A percentile compares a stretch with the other conserved stretches of the same genome.
These are phyloP conservation scores for Anolis carolinensis DNA, from an alignment of 2,113 vertebrate genomes.

Conservation along the genomic window DNA sequence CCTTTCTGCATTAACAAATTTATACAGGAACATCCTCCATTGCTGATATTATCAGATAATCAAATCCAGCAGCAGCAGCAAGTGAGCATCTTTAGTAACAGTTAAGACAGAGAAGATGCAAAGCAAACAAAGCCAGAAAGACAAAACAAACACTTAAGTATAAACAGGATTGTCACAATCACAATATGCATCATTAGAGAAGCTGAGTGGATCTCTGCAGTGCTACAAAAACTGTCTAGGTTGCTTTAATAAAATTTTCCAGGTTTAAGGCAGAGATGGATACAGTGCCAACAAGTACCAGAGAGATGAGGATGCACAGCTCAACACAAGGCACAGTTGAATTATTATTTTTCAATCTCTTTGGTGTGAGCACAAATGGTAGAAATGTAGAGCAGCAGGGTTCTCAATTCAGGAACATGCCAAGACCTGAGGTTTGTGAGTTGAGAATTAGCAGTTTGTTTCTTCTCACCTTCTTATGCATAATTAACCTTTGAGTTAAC, in stretches of 20 bases:
- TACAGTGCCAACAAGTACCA: neutral
- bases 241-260: neutral
- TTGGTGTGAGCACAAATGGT: neutral
- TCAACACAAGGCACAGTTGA: neutral
- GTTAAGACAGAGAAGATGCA: neutral
- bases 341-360: neutral
- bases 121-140: slow-evolving; percentile 28
- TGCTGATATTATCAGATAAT: slow-evolving; percentile 43
- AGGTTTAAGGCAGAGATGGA: slow-evolving; percentile 2
- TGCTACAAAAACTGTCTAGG: neutral
- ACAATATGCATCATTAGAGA: neutral
- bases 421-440: too few relatives aligned
- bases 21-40: slow-evolving; percentile 8
- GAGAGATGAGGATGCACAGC: neutral
- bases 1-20: slow-evolving; percentile 57
- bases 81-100: slow-evolving; percentile 4
- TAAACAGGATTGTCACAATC: slow-evolving; percentile 37
- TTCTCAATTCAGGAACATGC: too few relatives aligned
- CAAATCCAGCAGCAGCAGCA: slow-evolving; percentile 51
- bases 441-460: too few relatives aligned
- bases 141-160: slow-evolving; percentile 30
- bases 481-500: too few relatives aligned
- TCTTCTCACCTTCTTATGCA: too few relatives aligned
- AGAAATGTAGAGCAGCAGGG: neutral
- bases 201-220: slow-evolving; percentile 12